Evolutionary conservation across 2,797 vertebrate genomes (phyloP).

Genomic region (Benthosema pterotum): DNA sequence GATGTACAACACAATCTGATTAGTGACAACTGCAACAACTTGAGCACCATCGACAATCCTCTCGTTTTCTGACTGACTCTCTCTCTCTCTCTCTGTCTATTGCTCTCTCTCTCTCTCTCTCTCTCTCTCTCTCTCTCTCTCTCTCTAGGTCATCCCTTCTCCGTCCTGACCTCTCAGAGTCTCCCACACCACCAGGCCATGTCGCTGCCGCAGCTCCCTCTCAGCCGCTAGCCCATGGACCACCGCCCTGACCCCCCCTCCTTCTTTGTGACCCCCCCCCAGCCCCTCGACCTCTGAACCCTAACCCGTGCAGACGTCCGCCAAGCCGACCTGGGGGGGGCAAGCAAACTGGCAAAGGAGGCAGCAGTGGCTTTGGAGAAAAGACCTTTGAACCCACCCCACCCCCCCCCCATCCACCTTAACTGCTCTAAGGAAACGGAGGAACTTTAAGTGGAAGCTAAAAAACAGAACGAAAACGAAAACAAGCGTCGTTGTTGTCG

Average conservation of each 20-base stretch:
- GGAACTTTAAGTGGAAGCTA: conserved; percentile 29
- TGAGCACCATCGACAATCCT: too few species aligned
- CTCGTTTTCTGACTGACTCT: too few species aligned
- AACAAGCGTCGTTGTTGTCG: conserved; percentile 20
- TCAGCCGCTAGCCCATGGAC: conserved; percentile 79
- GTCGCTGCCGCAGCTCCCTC: conserved; percentile 87
- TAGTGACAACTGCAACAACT: too few species aligned
- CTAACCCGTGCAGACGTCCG: conserved; percentile 51
- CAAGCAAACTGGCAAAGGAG: conserved; percentile 50
- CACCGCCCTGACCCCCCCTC: conserved; percentile 6
- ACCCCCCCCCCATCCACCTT: too few species aligned
- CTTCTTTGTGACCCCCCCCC: conserved; percentile 47
- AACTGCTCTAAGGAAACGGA: conserved; percentile 40
- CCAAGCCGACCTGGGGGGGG: conserved; percentile 51
- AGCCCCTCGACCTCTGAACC: conserved; percentile 48
- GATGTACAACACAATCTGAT: too few species aligned
- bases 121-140: too few species aligned
- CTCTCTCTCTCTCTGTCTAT: too few species aligned
- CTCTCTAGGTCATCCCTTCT: conserved; percentile 91
- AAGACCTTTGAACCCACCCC: conserved; percentile 53
- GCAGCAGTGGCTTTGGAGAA: conserved; percentile 55
- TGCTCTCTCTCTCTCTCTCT: too few species aligned
- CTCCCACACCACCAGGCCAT: conserved; percentile 85
- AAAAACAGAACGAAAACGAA: conserved; percentile 13
- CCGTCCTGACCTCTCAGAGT: conserved; percentile 87